These are phyloP conservation scores for Erpornis zantholeuca DNA, from an alignment of 2,113 vertebrate species.

Conservation along the genomic window DNA sequence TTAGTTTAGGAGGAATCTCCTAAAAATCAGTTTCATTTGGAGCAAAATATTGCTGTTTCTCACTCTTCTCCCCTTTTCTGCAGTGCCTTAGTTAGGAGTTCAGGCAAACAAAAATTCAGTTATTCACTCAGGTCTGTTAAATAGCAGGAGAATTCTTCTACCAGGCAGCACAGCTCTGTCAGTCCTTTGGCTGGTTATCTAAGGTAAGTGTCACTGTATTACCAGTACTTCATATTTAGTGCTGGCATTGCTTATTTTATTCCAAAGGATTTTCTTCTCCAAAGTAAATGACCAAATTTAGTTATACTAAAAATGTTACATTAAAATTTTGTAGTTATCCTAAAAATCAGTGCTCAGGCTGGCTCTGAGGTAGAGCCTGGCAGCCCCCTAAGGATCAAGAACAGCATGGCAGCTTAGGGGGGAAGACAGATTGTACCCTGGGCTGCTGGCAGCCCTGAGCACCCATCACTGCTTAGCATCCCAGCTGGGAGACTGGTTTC, in stretches of 20 bases:
- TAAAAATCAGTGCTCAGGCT: not conserved
- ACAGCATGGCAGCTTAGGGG: not conserved
- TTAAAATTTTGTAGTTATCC: not conserved
- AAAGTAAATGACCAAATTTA: not conserved
- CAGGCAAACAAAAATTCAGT: not conserved
- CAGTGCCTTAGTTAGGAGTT: not conserved
- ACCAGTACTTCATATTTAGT: not conserved
- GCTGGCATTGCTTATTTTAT: not conserved
- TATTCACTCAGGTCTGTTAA: not conserved
- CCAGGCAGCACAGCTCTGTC: not conserved
- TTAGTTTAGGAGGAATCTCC: not conserved
- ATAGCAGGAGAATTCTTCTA: not conserved
- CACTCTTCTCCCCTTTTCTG: not conserved
- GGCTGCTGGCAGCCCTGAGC: not conserved
- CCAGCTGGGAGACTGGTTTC: not conserved
- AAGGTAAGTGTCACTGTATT: not conserved
- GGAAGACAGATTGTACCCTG: not conserved
- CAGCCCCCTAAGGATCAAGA: not conserved
- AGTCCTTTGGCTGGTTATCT: constrained; percentile 9
- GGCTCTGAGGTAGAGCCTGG: not conserved
- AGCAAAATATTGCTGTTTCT: not conserved
- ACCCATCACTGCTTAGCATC: not conserved
- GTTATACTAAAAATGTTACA: not conserved
- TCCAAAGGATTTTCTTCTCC: not conserved
- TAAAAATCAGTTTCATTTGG: not conserved